These are phyloP conservation scores for Athalia cordata DNA, from an alignment of 2,888 invertebrate species.

Conservation along the genomic window DNA sequence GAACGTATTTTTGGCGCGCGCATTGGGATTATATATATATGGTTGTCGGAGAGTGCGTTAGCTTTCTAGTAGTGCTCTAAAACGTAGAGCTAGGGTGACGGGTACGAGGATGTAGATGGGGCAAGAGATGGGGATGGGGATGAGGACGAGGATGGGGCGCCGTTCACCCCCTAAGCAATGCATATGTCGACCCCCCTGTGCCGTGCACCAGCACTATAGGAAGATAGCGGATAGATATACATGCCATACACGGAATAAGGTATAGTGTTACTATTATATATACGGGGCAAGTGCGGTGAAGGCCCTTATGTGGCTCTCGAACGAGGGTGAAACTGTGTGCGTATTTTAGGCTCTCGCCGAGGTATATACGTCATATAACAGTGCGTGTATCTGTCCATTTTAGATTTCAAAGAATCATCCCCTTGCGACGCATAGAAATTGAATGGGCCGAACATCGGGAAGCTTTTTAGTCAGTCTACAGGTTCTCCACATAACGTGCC, in stretches of 20 bases:
- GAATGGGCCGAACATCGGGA: constrained; percentile 41
- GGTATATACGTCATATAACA: constrained; percentile 48
- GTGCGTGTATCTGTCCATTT: constrained; percentile 59
- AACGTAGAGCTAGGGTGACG: constrained; percentile 21
- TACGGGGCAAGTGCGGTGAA: constrained; percentile 59
- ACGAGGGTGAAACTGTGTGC: not conserved
- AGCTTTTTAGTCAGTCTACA: constrained; percentile 35
- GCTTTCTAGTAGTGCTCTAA: constrained; percentile 1
- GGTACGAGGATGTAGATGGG: constrained; percentile 43
- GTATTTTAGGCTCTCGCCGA: not conserved
- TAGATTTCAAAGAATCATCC: constrained; percentile 52
- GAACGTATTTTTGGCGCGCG: constrained; percentile 61
- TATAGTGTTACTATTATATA: constrained; percentile 57
- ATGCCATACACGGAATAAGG: constrained; percentile 52
- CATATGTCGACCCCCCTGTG: constrained; percentile 66
- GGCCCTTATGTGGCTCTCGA: constrained; percentile 11
- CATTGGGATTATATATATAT: constrained; percentile 56
- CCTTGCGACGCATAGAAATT: constrained; percentile 30
- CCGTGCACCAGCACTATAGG: constrained; percentile 50
- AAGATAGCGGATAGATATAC: constrained; percentile 36
- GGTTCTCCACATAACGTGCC: not conserved
- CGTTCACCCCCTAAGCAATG: constrained; percentile 64
- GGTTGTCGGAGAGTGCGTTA: constrained; percentile 49
- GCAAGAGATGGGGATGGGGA: constrained; percentile 35
- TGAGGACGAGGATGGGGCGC: constrained; percentile 45